Base-by-base conservation (phyloP, 2,797 vertebrate species). In the Epinephelus malabaricus region DNA sequence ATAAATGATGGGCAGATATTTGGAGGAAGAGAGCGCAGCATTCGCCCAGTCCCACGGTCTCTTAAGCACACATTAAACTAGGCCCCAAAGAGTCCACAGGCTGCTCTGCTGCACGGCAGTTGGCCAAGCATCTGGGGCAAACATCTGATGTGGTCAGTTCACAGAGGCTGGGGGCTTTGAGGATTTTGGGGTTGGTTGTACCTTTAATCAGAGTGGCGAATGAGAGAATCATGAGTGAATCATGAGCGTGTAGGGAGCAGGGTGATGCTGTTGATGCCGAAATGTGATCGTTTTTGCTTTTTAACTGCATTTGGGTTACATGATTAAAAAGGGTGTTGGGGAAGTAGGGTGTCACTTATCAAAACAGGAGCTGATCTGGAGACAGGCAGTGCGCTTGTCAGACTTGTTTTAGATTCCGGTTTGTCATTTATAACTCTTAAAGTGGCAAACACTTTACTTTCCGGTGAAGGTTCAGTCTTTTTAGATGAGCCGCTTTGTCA, bases 1-100 rank as follows among this genome's bases (percentile, higher is more conserved):
- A 95, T 95, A 95, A 95, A 93, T 94, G 81, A 95, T 95, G 77
- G 85, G 82, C 78, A 86, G 89, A 93, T 92, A 91, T 94, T 88
- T 86, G 86, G 89, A 91, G 79, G 76, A 83, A 86, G 67, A 45
- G 69, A 84, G 67, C 7, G 45, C 71, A 60, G 80, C 68, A 17
- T 83, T 84, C 63, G 34, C 83, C 55, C 3, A 40, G 85, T 88
- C 85, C 86, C 84, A 53, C 5, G 53, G 85, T 91, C 88, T 92
- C 92, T 86, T 91, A 92, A 90, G 90, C 90, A 88, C 93, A 91
- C 83, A 88, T 90, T 90, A 83, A 90, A 90, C 82, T 60, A 38
- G 76, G 65, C 68, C 87, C 86, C 67, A 11, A 71, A 83, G 86
- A 81, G 79, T 86, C 82, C 73, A 73, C 86, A 59, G 79, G 76